phyloP scores from a whole-genome alignment of 2,888 invertebrate genomes.

The Kryphioiulus occultus region DNA sequence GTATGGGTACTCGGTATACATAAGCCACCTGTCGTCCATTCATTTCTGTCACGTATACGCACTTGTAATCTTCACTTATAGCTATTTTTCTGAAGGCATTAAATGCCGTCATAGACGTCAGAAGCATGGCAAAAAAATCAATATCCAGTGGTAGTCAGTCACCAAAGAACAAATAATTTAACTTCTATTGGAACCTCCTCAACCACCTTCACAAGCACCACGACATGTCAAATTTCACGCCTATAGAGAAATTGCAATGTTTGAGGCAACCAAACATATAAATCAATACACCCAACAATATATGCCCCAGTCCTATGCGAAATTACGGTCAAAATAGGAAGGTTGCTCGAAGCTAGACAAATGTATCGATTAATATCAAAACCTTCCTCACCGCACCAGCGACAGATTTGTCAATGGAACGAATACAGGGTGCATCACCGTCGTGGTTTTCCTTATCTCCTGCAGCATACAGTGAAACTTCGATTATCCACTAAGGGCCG shows the following conservation, averaged over 20 bases:
- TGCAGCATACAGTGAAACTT: no score
- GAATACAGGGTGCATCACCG: background rate
- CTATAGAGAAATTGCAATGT: background rate
- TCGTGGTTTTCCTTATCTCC: background rate
- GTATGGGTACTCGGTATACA: constrained; percentile 6
- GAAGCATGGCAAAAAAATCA: background rate
- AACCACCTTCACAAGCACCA: background rate
- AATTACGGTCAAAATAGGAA: constrained; percentile 21
- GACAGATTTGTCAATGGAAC: background rate
- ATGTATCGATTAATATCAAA: constrained; percentile 35
- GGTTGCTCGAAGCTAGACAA: constrained; percentile 20
- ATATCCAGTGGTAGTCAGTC: constrained; percentile 21
- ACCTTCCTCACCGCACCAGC: background rate
- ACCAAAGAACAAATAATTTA: constrained; percentile 36
- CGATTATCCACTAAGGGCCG: no score
- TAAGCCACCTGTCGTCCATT: constrained; percentile 4
- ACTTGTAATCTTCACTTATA: background rate
- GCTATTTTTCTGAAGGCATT: constrained; percentile 24
- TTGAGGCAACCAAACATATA: constrained; percentile 14
- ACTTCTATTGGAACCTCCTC: constrained; percentile 20
- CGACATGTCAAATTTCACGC: constrained; percentile 36
- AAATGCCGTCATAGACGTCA: constrained; percentile 1
- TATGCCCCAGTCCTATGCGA: background rate
- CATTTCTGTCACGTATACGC: background rate
- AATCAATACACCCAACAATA: constrained; percentile 38